Base-by-base conservation (phyloP, 1,140 invertebrate genomes). In the Brachystomella parvula region DNA sequence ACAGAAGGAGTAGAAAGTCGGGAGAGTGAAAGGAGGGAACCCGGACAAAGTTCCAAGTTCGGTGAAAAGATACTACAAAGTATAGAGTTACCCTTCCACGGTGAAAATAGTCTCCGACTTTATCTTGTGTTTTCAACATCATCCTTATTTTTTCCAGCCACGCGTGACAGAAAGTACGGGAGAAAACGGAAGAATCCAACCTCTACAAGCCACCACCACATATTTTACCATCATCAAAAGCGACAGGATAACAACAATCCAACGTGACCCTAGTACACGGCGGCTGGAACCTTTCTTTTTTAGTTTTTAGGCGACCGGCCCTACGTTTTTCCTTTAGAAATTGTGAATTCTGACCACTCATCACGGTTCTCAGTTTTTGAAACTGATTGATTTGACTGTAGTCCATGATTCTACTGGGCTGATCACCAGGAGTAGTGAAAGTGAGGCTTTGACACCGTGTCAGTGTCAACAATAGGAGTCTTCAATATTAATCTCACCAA, bases 181-280 rank as follows among this genome's bases (percentile, higher is more conserved):
- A 53, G 24, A 12, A 24, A 26, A 53, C 49, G 49, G 24, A 53
- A 6, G 9, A 24, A 12, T 24, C 49, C 3, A 26, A 12, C 9
- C 12, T 6, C 49, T 6, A 15, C 12, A 24, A 9, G 12, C 49
- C 49, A 15, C 15, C 3, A 3, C 12, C 49, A 53, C 49, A 53
- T 53, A 53, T 53, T 53, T 53, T 53, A 53, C 49, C 49, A 53
- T 53, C 49, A 53, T 53, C 49, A 53, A 53, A 53, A 53, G 15
- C 49, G 49, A 53, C 49, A 53, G 49, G 49, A 53, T 12, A 53
- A 53, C 49, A 53, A 53, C 49, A 53, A 53, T 53, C 49, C 49
- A 53, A 53, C 49, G 49, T 53, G 49, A 53, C 49, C 49, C 21
- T n/a, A n/a, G n/a, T n/a, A n/a, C 49, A 24, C 49, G 12, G 49